Conservation (phyloP, 2,888 invertebrate species). For the Coleophora flavipennella region DNA sequence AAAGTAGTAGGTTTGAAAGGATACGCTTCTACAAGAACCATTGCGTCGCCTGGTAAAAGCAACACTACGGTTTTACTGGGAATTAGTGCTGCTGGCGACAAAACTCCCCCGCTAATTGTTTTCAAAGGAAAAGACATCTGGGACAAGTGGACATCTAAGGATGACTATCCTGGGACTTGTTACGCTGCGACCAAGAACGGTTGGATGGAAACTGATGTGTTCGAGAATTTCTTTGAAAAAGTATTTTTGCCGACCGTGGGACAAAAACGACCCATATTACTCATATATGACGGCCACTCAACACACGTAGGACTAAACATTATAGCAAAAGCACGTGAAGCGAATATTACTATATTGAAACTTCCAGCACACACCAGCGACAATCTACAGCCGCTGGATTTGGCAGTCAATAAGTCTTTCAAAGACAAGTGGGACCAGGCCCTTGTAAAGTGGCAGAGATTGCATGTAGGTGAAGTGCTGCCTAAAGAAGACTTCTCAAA, state of each 20-base stretch:
- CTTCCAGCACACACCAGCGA: constrained; percentile 23
- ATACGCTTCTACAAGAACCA: neutral
- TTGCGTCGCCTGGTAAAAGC: neutral
- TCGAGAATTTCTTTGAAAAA: constrained; percentile 13
- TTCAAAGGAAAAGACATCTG: constrained; percentile 1
- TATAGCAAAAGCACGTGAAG: constrained; percentile 11
- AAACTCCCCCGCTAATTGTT: neutral
- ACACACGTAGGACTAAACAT: constrained; percentile 21
- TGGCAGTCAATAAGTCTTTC: constrained; percentile 11
- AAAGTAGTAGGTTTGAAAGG: constrained; percentile 1
- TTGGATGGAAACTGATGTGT: constrained; percentile 14
- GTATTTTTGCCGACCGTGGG: constrained; percentile 24
- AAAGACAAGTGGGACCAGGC: constrained; percentile 12
- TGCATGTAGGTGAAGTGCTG: constrained; percentile 4
- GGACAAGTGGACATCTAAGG: neutral
- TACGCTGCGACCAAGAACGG: too few species aligned
- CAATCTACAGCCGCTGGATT: constrained; percentile 22
- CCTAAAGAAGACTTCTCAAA: constrained; percentile 4
- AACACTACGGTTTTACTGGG: neutral
- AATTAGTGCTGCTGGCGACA: neutral
- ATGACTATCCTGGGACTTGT: neutral
- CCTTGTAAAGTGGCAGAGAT: too few species aligned
- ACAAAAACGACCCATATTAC: too few species aligned
- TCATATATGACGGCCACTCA: too few species aligned
- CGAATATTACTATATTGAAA: constrained; percentile 20